phyloP scores from a whole-genome alignment of 2,113 vertebrate genomes.

The Arvicanthis niloticus region DNA sequence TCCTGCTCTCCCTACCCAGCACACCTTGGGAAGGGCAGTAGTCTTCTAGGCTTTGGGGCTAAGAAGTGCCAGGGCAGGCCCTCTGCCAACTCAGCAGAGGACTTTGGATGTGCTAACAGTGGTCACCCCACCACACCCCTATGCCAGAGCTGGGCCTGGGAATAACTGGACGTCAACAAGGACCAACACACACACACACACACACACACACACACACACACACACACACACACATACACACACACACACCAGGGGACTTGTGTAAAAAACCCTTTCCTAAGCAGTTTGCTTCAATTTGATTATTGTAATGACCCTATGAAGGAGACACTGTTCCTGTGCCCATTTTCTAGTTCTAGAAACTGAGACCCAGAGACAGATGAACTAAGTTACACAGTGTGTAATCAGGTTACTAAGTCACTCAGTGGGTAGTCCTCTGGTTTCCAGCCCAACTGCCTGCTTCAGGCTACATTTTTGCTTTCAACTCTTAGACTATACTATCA shows the following conservation, averaged over 20 bases:
- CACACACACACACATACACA: no score
- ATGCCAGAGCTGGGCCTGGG: not conserved
- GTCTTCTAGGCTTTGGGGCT: slow-evolving; percentile 32
- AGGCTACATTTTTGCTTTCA: not conserved
- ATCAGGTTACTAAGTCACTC: not conserved
- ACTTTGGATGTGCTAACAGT: slow-evolving; percentile 55
- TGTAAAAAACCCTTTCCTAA: not conserved
- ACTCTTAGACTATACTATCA: no score
- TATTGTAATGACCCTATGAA: not conserved
- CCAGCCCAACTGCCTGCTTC: not conserved
- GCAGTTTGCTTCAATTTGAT: not conserved
- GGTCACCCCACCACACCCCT: not conserved
- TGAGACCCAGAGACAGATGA: not conserved
- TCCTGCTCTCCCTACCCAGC: not conserved
- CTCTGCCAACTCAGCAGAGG: slow-evolving; percentile 36
- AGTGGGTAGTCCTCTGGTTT: not conserved
- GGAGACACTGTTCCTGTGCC: not conserved
- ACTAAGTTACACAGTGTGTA: not conserved
- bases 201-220: no score
- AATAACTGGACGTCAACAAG: not conserved
- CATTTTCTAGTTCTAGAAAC: not conserved
- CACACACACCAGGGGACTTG: not conserved
- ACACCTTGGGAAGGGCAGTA: not conserved
- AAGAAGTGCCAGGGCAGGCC: not conserved
- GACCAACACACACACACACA: not conserved